phyloP scores from a whole-genome alignment of 2,113 vertebrate species.

The Zosterops lateralis region DNA sequence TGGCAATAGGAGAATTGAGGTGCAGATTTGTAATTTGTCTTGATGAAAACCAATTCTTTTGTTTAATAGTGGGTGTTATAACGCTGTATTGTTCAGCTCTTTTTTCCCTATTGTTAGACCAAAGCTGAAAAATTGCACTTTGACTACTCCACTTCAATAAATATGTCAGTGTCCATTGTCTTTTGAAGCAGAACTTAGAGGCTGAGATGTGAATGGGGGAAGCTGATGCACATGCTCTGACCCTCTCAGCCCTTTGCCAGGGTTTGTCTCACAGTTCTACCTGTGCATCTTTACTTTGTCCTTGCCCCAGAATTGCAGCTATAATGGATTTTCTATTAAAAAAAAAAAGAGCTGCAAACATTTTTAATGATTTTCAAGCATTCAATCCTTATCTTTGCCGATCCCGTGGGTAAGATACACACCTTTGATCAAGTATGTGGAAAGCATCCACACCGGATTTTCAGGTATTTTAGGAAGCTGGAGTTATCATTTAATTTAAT shows the following conservation, averaged over 20 bases:
- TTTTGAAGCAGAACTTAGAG: background rate
- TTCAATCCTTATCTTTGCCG: background rate
- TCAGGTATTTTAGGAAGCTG: background rate
- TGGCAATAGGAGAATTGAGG: background rate
- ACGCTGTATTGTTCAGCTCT: fast-evolving
- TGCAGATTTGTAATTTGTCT: background rate
- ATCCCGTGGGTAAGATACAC: background rate
- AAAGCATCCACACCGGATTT: background rate
- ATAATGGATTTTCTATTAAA: background rate
- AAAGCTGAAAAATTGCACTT: background rate
- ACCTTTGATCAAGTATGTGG: background rate
- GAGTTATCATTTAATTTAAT: background rate
- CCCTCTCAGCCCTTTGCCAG: background rate
- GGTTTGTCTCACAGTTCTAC: background rate
- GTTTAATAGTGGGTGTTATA: background rate
- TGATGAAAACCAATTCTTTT: background rate
- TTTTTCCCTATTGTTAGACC: background rate
- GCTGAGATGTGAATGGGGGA: fast-evolving
- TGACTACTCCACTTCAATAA: background rate
- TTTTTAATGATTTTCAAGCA: background rate
- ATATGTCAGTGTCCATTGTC: background rate
- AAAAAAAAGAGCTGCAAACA: background rate
- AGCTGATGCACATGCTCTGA: background rate
- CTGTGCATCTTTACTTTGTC: background rate
- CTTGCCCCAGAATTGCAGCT: background rate